Evolutionary conservation across 1,140 invertebrate genomes (phyloP).

Genomic region (Harpegnathos saltator): DNA sequence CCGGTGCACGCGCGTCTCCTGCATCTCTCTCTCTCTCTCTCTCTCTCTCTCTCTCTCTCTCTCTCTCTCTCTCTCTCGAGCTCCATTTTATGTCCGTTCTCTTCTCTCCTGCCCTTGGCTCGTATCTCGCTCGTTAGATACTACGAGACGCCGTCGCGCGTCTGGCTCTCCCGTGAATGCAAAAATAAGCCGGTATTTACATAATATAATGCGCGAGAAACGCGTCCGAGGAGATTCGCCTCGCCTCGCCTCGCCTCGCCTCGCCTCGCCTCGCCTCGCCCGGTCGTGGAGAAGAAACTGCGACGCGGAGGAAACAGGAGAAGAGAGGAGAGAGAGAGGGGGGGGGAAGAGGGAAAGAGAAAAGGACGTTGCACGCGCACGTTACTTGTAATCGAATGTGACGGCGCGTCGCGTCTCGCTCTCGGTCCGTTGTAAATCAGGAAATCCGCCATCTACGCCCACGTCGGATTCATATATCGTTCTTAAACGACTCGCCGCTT

Average conservation of each 20-base stretch:
- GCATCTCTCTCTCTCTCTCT: no score
- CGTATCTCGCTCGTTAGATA: slow-evolving; percentile 44
- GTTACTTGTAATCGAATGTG: slow-evolving; percentile 52
- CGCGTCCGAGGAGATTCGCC: slow-evolving; percentile 36
- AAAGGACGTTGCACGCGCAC: background rate
- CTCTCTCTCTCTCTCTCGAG: no score
- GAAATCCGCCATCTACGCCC: slow-evolving; percentile 53
- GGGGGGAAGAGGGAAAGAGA: no score
- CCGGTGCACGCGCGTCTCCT: background rate
- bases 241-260: background rate
- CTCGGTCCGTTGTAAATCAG: slow-evolving; percentile 50
- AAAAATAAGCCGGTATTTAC: slow-evolving; percentile 70
- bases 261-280: slow-evolving; percentile 22
- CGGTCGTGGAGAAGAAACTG: background rate
- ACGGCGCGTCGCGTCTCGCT: slow-evolving; percentile 27
- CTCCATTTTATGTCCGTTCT: slow-evolving; percentile 8
- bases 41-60: no score
- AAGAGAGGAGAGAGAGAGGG: background rate
- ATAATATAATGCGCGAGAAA: slow-evolving; percentile 66
- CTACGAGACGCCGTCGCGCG: slow-evolving; percentile 19
- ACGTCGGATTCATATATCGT: slow-evolving; percentile 52
- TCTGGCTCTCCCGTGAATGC: slow-evolving; percentile 9
- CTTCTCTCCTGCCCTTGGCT: background rate
- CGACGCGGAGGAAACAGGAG: background rate
- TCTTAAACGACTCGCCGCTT: slow-evolving; percentile 40